phyloP scores from a whole-genome alignment of 1,140 invertebrate species.

The Mercenaria mercenaria region DNA sequence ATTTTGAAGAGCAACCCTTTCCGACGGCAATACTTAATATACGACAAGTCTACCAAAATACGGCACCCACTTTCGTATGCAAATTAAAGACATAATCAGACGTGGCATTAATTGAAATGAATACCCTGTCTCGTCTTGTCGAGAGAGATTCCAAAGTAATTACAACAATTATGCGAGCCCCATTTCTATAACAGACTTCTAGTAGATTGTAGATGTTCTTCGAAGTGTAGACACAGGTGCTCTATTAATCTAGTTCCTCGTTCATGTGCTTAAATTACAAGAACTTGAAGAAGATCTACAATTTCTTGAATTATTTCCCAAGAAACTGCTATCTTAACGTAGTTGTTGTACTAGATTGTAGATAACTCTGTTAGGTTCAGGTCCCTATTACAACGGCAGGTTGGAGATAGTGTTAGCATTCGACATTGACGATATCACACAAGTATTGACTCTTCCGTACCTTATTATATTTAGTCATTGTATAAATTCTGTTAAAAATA shows the following conservation, averaged over 20 bases:
- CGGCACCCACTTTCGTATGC: slow-evolving; percentile 54
- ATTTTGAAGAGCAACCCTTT: not conserved
- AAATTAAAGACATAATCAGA: slow-evolving; percentile 65
- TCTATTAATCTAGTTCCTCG: not conserved
- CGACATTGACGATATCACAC: no score
- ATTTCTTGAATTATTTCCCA: no score
- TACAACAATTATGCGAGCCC: slow-evolving; percentile 29
- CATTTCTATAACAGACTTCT: not conserved
- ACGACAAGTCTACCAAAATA: not conserved
- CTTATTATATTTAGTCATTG: no score
- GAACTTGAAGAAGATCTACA: no score
- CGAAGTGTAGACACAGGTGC: slow-evolving; percentile 10
- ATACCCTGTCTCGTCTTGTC: slow-evolving; percentile 57
- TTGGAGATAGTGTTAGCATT: no score
- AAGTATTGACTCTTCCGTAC: no score
- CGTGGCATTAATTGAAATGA: slow-evolving; percentile 64
- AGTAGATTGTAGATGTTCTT: not conserved
- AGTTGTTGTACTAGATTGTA: no score
- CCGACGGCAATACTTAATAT: not conserved
- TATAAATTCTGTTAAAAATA: no score
- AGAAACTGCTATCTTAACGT: no score
- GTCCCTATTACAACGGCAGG: no score
- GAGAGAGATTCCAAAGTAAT: slow-evolving; percentile 35
- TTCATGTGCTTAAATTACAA: not conserved
- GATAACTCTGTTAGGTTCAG: no score